Evolutionary conservation across 1,140 invertebrate species (phyloP), one percentile per base, ranked within the genome.

Genomic region (Caerostris darwini): DNA sequence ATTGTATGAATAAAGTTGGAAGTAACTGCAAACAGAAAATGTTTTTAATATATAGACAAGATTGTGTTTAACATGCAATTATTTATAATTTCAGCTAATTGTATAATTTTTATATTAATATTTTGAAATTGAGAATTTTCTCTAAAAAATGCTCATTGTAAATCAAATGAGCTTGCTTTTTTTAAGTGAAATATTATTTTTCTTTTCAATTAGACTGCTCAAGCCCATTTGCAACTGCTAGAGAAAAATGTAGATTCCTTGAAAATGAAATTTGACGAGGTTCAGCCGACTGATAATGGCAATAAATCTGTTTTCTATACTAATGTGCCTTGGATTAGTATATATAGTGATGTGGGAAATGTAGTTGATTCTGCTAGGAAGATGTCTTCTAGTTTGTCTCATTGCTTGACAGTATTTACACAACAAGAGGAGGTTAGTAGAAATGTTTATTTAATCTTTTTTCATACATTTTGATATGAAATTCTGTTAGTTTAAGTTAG

Each of bases 141-240:
- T n/a, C n/a, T n/a, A n/a, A n/a, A n/a, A n/a, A n/a, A n/a, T n/a
- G n/a, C n/a, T n/a, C n/a, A n/a, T n/a, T n/a, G n/a, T 34, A 34
- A 34, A 34, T 34, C 34, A 34, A 34, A 34, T 34, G 34, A 34
- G 2, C 34, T 1, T 34, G 34, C 2, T 34, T 34, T 34, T 34
- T 34, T 34, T 34, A 0, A 34, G 34, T 2, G 2, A 34, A 34
- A 34, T 2, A 34, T 34, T 34, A 34, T 34, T 34, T 34, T 34
- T 1, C 34, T 34, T 34, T 34, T 34, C n/a, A 81, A 34, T 57
- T 96, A 97, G 93, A 96, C 96, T 61, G 97, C 97, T 5, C 96
- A 96, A 64, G 97, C 97, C 92, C 97, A 97, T 95, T 96, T 97
- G 94, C 96, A 97, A 85, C 94, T 97, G 17, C 95, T 97, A 17